phyloP scores from a whole-genome alignment of 2,797 vertebrate genomes.

The Amblyraja radiata region DNA sequence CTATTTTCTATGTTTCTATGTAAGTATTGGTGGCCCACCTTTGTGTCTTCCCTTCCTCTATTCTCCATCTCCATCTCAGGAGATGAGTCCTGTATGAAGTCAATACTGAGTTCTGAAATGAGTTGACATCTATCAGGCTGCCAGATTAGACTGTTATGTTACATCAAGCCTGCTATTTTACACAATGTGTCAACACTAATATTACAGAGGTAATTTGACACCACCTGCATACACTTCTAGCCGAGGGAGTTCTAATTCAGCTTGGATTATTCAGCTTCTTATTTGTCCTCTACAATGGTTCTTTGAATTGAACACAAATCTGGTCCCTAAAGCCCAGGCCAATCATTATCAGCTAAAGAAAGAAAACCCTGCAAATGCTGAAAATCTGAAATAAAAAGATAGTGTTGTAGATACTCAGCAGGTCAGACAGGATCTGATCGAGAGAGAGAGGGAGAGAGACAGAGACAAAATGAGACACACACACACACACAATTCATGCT shows the following conservation, averaged over 20 bases:
- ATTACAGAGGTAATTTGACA: constrained; percentile 21
- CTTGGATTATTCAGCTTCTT: constrained; percentile 28
- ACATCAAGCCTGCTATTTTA: background rate
- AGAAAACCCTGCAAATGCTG: no score
- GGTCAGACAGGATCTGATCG: no score
- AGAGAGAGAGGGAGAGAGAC: no score
- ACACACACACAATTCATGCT: no score
- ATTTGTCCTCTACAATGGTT: background rate
- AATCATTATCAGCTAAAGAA: background rate
- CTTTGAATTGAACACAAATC: constrained; percentile 17
- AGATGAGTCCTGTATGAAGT: background rate
- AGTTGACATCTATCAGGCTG: background rate
- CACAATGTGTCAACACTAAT: background rate
- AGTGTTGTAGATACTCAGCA: no score
- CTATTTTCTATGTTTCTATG: no score
- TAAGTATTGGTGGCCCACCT: no score
- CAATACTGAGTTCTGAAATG: background rate
- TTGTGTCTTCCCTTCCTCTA: no score
- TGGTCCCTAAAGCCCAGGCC: background rate
- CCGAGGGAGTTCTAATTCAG: background rate
- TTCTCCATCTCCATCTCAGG: no score
- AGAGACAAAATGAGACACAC: no score
- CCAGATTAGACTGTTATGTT: background rate
- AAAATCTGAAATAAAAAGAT: no score
- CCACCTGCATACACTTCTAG: background rate